Evolutionary conservation across 35 echinoderm and acorn worm species (phyloP), one percentile per base, ranked within the genome.

Genomic region (Holothuria glaberrima): DNA sequence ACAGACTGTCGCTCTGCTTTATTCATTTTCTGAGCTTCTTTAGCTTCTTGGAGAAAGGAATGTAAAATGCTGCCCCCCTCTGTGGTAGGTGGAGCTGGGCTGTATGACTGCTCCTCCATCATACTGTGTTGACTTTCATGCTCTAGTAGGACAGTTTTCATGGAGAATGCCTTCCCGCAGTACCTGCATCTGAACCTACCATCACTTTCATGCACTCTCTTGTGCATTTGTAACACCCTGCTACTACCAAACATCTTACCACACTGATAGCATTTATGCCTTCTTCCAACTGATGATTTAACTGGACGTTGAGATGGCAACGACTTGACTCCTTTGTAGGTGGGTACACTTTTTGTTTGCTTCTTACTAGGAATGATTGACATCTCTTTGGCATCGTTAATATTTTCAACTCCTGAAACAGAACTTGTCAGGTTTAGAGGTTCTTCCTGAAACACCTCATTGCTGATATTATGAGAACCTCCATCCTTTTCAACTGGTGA

Each of bases 161-260:
- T 87, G 34, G 85, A 87, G 85, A 87, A 87, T 44, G 85, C 85
- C 66, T 87, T 87, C 5, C 85, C 85, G 24, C 85, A 87, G 65
- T 69, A 87, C 0, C 66, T 28, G 29, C 85, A 87, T 27, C 85
- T 32, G 35, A 69, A 87, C 62, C 85, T 67, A 4, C 85, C 85
- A 28, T 87, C 85, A 7, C 33, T 38, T 36, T 87, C 85, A 63
- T 87, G 85, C n/a, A 87, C 85, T 50, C 85, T 48, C 44, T 87
- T 87, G 65, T 87, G 85, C 85, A 87, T 87, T 24, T 87, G 85
- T 35, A 87, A 12, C 32, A 87, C 66, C 22, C 85, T 60, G 41
- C 66, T 87, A 50, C 85, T 87, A 9, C 85, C 85, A 31, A 87
- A 87, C 4, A 18, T 48, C 63, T 87, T 87, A 46, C 85, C 85